Evolutionary conservation across 2,888 invertebrate species (phyloP).

Genomic region (Drosophila niveifrons): DNA sequence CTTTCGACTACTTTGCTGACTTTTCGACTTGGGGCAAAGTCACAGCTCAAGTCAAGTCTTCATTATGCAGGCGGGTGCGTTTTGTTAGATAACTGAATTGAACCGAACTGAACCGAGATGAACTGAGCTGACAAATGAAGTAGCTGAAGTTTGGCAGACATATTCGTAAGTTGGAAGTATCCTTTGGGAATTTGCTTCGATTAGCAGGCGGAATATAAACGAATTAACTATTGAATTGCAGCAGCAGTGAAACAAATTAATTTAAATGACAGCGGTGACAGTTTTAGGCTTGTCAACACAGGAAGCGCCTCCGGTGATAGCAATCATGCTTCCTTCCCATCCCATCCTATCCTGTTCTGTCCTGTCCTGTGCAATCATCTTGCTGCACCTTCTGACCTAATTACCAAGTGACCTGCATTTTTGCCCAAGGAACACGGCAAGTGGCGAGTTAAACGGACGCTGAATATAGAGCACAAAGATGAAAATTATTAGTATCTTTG

Average conservation of each 20-base stretch:
- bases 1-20: constrained; percentile 33
- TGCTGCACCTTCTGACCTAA: constrained; percentile 50
- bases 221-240: constrained; percentile 54
- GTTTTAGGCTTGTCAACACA: constrained; percentile 19
- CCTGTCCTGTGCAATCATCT: neutral
- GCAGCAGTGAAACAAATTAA: constrained; percentile 25
- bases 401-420: constrained; percentile 69
- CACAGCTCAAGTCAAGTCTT: constrained; percentile 69
- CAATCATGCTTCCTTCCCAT: neutral
- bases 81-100: constrained; percentile 12
- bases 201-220: constrained; percentile 31
- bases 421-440: constrained; percentile 50
- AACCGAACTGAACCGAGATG: neutral
- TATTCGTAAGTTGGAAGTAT: neutral
- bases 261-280: constrained; percentile 51
- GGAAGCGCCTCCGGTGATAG: neutral
- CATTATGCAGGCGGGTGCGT: constrained; percentile 53
- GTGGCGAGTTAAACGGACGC: constrained; percentile 37
- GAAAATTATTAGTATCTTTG: constrained; percentile 24
- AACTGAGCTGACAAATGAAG: constrained; percentile 8
- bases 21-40: constrained; percentile 57
- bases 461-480: constrained; percentile 10
- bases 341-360: no score
- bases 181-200: constrained; percentile 8
- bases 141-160: neutral